Evolutionary conservation across 2,113 vertebrate species (phyloP), one percentile per base, ranked within the genome.

Genomic region (Corvus moneduloides): DNA sequence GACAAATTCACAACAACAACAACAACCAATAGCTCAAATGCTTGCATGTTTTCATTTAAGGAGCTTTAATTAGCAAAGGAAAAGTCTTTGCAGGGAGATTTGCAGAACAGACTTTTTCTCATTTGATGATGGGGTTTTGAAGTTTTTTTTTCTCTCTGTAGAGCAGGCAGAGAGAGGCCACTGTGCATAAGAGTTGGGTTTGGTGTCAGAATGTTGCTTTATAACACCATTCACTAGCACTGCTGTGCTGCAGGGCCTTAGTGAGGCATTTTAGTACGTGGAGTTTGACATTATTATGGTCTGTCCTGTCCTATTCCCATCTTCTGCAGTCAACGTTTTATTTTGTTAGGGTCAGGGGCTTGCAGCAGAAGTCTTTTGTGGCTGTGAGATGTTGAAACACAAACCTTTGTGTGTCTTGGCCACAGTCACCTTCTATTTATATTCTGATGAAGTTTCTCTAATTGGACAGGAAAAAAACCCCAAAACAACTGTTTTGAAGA

Each of bases 51-150:
- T 97, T 96, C 68, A 80, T 71, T 97, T 93, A 87, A 82, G 6
- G 5, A 84, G 59, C 84, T 97, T 97, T 89, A 97, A 95, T 97
- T 97, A 96, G 84, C 94, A 95, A 94, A 95, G 87, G 83, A 94
- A 94, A 77, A 95, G 76, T 66, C 89, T 91, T 96, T 90, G 75
- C 93, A 93, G 77, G 94, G 68, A 97, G 81, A 72, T 95, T 92
- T 93, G 62, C 93, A 75, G 64, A 64, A 58, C 91, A 84, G 79
- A 48, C 41, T 83, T 96, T 93, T 91, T 71, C 93, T 87, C 33
- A 77, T 71, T 94, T 91, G 91, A 62, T 87, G 84, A n/a, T 89
- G 48, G 81, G 24, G 75, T 87, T 95, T 86, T 91, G 87, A 94
- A 95, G 77, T 91, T n/a, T 20, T 17, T 3, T 39, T 63, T 67